Evolutionary conservation across 2,888 invertebrate species (phyloP).

Genomic region (Caenorhabditis sp.): DNA sequence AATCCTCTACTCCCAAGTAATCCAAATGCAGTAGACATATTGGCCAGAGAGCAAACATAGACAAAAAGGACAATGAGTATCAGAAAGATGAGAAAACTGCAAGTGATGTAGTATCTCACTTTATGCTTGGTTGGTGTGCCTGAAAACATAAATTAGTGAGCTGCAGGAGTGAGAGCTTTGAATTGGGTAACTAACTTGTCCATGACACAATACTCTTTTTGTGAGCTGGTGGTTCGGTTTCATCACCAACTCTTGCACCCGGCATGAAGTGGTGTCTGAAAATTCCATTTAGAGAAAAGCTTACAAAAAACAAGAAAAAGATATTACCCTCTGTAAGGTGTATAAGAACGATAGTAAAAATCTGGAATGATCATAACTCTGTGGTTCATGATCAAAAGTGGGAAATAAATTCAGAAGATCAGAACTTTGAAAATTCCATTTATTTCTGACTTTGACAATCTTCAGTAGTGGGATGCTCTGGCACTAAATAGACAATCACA

Average conservation of each 20-base stretch:
- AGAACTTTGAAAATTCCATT: conserved; percentile 1
- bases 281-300: neutral
- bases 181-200: conserved; percentile 42
- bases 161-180: too few species aligned
- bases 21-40: conserved; percentile 78
- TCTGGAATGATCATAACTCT: conserved; percentile 38
- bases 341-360: conserved; percentile 31
- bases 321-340: conserved; percentile 41
- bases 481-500: neutral
- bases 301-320: neutral
- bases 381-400: conserved; percentile 39
- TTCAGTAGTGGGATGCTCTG: neutral
- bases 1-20: conserved; percentile 79
- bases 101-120: conserved; percentile 62
- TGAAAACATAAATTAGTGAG: conserved; percentile 14
- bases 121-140: conserved; percentile 52
- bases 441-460: neutral
- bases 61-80: conserved; percentile 77
- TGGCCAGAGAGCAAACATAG: conserved; percentile 78
- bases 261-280: conserved; percentile 64
- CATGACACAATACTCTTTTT: conserved; percentile 63
- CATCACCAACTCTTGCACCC: conserved; percentile 65
- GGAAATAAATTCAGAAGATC: neutral
- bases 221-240: conserved; percentile 46
- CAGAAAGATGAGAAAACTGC: conserved; percentile 49